Base-by-base conservation (phyloP, 1,140 invertebrate genomes). In the Rhyacophila brunnea region DNA sequence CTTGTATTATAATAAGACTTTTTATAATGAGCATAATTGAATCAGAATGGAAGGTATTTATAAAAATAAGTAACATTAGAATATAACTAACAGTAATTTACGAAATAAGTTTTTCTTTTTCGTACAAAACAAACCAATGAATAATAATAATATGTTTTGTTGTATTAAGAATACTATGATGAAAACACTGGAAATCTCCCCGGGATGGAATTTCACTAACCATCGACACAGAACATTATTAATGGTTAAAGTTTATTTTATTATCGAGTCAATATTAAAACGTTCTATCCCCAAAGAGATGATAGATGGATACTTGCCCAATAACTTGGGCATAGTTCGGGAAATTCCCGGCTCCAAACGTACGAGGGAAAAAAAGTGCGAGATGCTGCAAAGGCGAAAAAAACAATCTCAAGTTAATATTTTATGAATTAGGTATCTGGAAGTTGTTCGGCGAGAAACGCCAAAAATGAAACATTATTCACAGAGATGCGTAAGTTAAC, bases 231-330 rank as follows among this genome's bases (percentile, higher is more conserved):
- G 55, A 47, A 35, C 35, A 47, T 46, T 46, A 57, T 57, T 57
- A 57, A 57, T 57, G 55, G 45, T n/a, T 35, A 49, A 57, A 57
- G 55, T 57, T 57, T 57, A 57, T 57, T 57, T 57, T 57, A 57
- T 47, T 49, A 57, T 57, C 55, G 55, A 57, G 45, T 57, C 55
- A 49, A 44, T 57, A 49, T 57, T 57, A 57, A 57, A 57, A 57
- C 55, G 45, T 38, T 48, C 45, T 32, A 35, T 44, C 9, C 28
- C 14, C 11, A 28, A 32, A 20, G 34, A 3, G 23, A 28, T 28
- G 23, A 28, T 28, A 28, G 23, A 28, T 28, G 23, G 23, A 28
- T 28, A 28, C 23, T 28, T 28, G 23, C 23, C 23, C 9, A 28
- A 28, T 3, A 28, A 57, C 55, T 57, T 57, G 18, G 10, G 19